Evolutionary conservation across 2,888 invertebrate species (phyloP).

Genomic region (Luperina nickerlii): DNA sequence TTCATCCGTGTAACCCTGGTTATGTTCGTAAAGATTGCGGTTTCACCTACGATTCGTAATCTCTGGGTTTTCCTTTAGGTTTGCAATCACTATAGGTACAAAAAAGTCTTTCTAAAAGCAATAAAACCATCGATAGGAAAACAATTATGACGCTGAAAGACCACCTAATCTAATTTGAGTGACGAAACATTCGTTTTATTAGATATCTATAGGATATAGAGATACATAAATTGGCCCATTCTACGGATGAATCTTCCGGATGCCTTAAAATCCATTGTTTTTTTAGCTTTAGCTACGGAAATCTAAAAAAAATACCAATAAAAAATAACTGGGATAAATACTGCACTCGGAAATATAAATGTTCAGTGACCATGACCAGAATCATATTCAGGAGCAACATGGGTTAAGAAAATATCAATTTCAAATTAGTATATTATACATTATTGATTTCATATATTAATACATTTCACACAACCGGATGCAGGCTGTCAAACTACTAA

Average conservation of each 20-base stretch:
- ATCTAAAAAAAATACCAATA: not conserved
- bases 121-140: no score
- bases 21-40: not conserved
- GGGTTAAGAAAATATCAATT: conserved; percentile 20
- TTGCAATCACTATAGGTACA: not conserved
- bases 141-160: not conserved
- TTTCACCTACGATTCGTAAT: not conserved
- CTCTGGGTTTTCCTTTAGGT: not conserved
- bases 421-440: conserved; percentile 25
- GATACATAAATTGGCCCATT: no score
- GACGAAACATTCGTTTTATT: not conserved
- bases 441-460: conserved; percentile 29
- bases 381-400: conserved; percentile 31
- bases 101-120: not conserved
- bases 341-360: conserved; percentile 35
- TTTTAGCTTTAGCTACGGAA: not conserved
- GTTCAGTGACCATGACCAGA: conserved; percentile 41
- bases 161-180: not conserved
- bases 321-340: not conserved
- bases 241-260: not conserved
- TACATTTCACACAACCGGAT: conserved; percentile 48
- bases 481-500: conserved; percentile 43
- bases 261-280: not conserved
- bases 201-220: no score
- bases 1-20: not conserved